phyloP scores from a whole-genome alignment of 1,140 invertebrate genomes.

The Grapholita molesta region DNA sequence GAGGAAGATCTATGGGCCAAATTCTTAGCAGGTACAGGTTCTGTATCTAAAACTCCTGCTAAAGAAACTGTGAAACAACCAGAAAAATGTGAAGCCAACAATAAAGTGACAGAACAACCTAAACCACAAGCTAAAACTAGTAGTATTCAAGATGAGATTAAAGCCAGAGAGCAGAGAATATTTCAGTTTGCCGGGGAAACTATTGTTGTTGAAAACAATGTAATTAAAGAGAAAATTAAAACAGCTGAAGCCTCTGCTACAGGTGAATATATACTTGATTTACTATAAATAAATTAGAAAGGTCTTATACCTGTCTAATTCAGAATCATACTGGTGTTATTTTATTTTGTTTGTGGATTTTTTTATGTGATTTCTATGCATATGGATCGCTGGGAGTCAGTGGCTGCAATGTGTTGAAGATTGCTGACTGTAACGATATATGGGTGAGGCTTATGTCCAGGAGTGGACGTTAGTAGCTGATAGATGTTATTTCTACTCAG shows the following conservation, averaged over 20 bases:
- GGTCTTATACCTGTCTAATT: no score
- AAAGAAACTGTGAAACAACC: conserved; percentile 28
- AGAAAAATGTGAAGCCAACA: conserved; percentile 27
- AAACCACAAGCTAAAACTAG: conserved; percentile 19
- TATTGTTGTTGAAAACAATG: conserved; percentile 70
- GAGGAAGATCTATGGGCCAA: conserved; percentile 86
- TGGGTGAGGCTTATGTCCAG: no score
- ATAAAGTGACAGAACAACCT: conserved; percentile 18
- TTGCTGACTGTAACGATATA: no score
- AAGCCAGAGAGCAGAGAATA: conserved; percentile 60
- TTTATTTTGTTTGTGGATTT: no score
- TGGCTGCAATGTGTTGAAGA: no score
- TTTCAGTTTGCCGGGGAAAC: conserved; percentile 75
- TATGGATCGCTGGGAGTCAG: no score
- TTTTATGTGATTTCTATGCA: no score
- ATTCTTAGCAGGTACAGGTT: conserved; percentile 85
- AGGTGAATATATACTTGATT: conserved; percentile 32
- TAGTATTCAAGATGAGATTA: conserved; percentile 37
- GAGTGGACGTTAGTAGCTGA: no score
- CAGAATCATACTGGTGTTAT: no score
- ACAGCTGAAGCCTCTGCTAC: conserved; percentile 38
- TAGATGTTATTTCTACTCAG: no score
- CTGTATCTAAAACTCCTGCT: conserved; percentile 57
- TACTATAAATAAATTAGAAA: not conserved
- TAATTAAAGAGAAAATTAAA: conserved; percentile 68